Percentiles rank a stretch among this genome's conserved stretches.
Conservation (phyloP, 2,113 vertebrate genomes). For the Pelecanoides urinatrix region DNA sequence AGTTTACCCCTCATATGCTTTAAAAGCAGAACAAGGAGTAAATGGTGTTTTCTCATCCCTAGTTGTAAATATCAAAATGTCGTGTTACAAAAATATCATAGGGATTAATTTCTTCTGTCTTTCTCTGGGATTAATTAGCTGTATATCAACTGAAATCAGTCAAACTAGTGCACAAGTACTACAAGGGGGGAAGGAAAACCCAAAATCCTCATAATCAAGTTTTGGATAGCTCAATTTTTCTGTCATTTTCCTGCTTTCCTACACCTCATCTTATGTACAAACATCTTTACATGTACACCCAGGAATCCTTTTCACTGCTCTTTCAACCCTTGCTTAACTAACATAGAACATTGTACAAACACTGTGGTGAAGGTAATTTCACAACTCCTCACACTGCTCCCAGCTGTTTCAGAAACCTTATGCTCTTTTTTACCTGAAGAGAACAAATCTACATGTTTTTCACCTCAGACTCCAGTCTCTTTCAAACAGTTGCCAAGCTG, state of each 20-base stretch:
- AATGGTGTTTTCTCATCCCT: neutral
- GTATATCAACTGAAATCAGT: neutral
- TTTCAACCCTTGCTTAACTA: neutral
- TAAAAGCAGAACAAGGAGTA: neutral
- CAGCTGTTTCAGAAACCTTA: neutral
- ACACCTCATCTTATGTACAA: neutral
- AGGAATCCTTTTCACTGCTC: neutral
- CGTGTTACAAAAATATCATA: neutral
- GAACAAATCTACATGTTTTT: neutral
- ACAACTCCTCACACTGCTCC: neutral
- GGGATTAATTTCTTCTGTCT: neutral
- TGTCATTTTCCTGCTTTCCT: neutral
- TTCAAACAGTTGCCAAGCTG: neutral
- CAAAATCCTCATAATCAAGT: neutral
- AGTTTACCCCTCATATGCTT: neutral
- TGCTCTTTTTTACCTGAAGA: neutral
- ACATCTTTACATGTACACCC: neutral
- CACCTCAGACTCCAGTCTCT: neutral
- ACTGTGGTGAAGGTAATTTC: neutral
- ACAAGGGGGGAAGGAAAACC: rapidly evolving
- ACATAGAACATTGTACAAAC: neutral
- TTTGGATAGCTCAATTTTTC: neutral
- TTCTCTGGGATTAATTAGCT: neutral
- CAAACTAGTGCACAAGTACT: neutral
- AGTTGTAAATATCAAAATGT: neutral